phyloP scores from a whole-genome alignment of 2,113 vertebrate genomes.

The Macrotus californicus region DNA sequence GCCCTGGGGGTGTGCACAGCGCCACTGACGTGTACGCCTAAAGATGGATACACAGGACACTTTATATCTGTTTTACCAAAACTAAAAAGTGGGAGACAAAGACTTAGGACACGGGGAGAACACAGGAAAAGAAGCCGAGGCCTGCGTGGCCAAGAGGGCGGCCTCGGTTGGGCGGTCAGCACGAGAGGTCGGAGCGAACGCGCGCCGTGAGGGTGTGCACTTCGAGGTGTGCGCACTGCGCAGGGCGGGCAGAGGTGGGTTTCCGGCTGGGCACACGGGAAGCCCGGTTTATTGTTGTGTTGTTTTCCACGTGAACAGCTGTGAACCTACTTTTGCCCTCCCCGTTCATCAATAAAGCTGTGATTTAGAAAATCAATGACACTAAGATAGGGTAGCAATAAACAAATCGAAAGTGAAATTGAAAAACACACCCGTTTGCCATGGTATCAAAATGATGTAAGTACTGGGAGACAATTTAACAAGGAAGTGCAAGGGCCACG shows the following conservation, averaged over 20 bases:
- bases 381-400: neutral
- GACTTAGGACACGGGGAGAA: neutral
- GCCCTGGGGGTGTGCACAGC: accelerated
- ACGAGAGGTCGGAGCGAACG: neutral
- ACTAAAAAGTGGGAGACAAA: neutral
- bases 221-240: accelerated
- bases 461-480: neutral
- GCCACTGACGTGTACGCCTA: accelerated
- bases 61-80: neutral
- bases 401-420: neutral
- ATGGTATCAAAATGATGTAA: neutral
- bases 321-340: too few species aligned
- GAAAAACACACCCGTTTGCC: neutral
- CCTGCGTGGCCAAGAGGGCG: too few species aligned
- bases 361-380: neutral
- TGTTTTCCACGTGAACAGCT: too few species aligned
- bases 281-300: too few species aligned
- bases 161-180: accelerated
- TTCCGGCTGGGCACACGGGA: accelerated
- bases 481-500: neutral
- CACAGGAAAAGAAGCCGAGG: neutral
- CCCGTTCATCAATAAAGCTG: too few species aligned
- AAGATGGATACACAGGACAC: neutral
- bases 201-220: too few species aligned
- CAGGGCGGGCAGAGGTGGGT: too few species aligned